Evolutionary conservation across 2,888 invertebrate genomes (phyloP), one percentile per base, ranked within the genome.

Genomic region (Parelbella ahira): DNA sequence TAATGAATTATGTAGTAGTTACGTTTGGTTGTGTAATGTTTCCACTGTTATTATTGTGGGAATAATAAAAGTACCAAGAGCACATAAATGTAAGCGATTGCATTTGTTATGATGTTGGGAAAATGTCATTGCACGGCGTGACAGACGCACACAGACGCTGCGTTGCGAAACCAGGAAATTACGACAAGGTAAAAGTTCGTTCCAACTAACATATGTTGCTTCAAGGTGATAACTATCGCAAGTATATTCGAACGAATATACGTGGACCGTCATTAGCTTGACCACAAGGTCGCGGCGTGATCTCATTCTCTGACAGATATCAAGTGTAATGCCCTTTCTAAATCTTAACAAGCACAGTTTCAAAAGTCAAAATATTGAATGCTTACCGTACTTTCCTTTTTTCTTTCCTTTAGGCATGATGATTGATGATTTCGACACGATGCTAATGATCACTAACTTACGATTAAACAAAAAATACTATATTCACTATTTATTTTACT

Each of bases 391-490:
- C 89, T 92, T 93, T 88, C 91, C 91, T 89, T 90, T 92, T 87
- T 91, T 91, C 88, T 91, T 91, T 81, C 93, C 91, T 90, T 93
- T 93, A 80, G 93, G 93, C 93, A 93, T 93, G 86, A 70, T 91
- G 79, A 74, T 43, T 39, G 49, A 45, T 64, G 48, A 49, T 66
- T 58, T 58, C 54, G 51, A 59, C 68, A 65, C 50, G 51, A 63
- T 65, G 50, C 62, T 58, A 36, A 36, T 24, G 11, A 28, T 43
- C 34, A 42, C 41, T 42, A 54, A 88, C 84, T 86, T 60, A 56
- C 50, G 74, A 83, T 80, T 88, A 88, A 83, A 84, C 78, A 76
- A 83, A 86, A 74, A 79, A 78, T 81, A 87, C 56, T 88, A 89
- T 90, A 90, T 80, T 82, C 82, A 83, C 86, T 86, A 86, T 58